Evolutionary conservation across 2,888 invertebrate species (phyloP).

Genomic region (Cryptus armator): DNA sequence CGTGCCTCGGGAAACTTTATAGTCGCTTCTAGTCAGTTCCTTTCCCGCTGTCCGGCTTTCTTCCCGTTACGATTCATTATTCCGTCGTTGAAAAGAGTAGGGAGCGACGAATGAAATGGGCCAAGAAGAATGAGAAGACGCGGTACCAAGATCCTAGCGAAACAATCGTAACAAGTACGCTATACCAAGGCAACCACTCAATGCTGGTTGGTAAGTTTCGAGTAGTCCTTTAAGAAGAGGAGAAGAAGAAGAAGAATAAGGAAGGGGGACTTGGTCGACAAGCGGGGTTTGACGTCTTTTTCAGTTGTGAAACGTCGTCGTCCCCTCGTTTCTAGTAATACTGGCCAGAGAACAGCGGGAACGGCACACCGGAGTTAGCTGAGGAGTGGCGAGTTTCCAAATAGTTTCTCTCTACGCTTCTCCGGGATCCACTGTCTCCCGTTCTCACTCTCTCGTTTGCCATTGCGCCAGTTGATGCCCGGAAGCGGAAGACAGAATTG

Average conservation of each 20-base stretch:
- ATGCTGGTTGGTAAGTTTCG: conserved; percentile 59
- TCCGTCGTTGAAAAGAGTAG: conserved; percentile 15
- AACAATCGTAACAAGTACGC: conserved; percentile 39
- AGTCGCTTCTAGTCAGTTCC: background rate
- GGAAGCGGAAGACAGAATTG: conserved; percentile 65
- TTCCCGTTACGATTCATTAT: conserved; percentile 3
- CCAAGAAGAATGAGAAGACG: conserved; percentile 36
- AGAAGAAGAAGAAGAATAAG: conserved; percentile 26
- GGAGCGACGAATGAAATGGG: conserved; percentile 8
- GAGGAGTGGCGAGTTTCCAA: conserved; percentile 71
- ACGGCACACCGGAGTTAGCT: conserved; percentile 36
- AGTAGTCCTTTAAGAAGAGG: conserved; percentile 35
- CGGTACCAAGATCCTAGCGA: conserved; percentile 6
- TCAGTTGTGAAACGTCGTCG: conserved; percentile 55
- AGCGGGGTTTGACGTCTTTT: conserved; percentile 57
- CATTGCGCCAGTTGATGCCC: conserved; percentile 44
- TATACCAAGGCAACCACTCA: conserved; percentile 29
- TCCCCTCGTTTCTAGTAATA: conserved; percentile 10
- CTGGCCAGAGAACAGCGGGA: conserved; percentile 9
- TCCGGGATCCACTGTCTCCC: background rate
- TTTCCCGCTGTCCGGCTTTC: background rate
- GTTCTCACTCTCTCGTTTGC: conserved; percentile 30
- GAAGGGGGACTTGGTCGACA: conserved; percentile 27
- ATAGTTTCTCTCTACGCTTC: conserved; percentile 61
- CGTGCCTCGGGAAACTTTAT: background rate